phyloP scores from a whole-genome alignment of 2,113 vertebrate species.

The Apaloderma vittatum region DNA sequence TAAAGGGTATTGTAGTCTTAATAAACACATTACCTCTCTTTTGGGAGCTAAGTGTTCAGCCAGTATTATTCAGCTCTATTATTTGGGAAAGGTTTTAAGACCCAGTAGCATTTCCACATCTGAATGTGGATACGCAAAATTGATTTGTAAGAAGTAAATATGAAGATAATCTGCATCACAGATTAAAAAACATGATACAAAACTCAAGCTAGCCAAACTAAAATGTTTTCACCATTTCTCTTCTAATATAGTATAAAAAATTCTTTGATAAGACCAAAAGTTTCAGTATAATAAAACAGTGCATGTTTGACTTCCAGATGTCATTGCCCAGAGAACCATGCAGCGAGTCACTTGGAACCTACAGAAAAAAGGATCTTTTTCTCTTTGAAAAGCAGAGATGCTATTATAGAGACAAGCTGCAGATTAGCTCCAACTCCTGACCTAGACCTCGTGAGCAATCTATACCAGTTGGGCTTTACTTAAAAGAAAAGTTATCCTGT shows the following conservation, averaged over 20 bases:
- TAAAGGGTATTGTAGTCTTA: neutral
- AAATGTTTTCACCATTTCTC: neutral
- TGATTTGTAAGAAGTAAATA: neutral
- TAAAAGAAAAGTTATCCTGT: neutral
- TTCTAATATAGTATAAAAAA: neutral
- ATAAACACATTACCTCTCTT: neutral
- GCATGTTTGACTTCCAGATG: neutral
- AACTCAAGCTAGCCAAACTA: neutral
- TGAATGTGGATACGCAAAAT: neutral
- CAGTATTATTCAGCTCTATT: neutral
- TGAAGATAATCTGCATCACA: neutral
- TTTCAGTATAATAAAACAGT: neutral
- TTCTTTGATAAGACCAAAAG: neutral
- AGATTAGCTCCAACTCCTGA: neutral
- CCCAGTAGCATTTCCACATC: neutral
- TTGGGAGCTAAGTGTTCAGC: neutral
- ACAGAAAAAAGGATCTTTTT: neutral
- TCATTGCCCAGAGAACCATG: neutral
- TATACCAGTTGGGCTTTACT: neutral
- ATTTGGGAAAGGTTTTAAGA: neutral
- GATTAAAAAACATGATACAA: neutral
- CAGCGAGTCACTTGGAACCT: neutral
- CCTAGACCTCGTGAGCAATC: neutral
- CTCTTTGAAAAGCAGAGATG: neutral
- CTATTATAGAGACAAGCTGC: neutral